Percentiles rank a stretch among this genome's conserved stretches.
These are phyloP conservation scores for Hycleus cichorii DNA, from an alignment of 1,140 invertebrate genomes.

Conservation along the genomic window DNA sequence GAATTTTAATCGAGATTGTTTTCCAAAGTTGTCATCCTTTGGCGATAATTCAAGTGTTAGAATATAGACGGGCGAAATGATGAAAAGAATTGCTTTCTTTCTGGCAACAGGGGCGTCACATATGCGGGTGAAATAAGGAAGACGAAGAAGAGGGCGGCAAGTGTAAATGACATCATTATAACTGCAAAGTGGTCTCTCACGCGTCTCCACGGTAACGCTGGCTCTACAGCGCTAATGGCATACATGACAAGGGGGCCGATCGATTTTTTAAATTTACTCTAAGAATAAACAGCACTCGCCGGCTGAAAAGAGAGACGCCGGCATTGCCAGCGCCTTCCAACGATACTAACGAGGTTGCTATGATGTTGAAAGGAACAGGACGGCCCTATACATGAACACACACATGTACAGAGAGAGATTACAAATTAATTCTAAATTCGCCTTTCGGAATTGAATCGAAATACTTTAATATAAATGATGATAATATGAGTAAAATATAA, in stretches of 20 bases:
- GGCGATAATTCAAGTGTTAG: slow-evolving; percentile 12
- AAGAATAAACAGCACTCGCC: slow-evolving; percentile 36
- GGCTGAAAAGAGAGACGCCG: slow-evolving; percentile 3
- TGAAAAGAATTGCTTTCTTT: slow-evolving; percentile 38
- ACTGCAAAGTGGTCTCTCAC: slow-evolving; percentile 41
- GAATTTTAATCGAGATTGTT: slow-evolving; percentile 28
- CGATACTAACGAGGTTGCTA: no score
- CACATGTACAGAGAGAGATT: no score
- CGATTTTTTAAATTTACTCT: slow-evolving; percentile 43
- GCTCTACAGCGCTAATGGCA: slow-evolving; percentile 38
- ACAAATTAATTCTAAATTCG: no score
- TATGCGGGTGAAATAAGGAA: slow-evolving; percentile 36
- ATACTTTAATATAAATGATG: no score
- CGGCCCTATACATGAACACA: no score
- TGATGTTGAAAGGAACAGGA: no score
- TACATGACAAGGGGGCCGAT: slow-evolving; percentile 42
- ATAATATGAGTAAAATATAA: no score
- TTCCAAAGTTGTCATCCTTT: slow-evolving; percentile 10
- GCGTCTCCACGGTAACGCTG: slow-evolving; percentile 38
- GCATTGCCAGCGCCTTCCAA: neutral
- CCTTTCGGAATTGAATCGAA: no score
- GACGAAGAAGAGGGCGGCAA: slow-evolving; percentile 33
- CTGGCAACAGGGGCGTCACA: slow-evolving; percentile 37
- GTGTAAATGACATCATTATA: slow-evolving; percentile 45
- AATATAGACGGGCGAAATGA: slow-evolving; percentile 18